Percentiles rank a stretch among this genome's conserved stretches.
Conservation (phyloP, 2,113 vertebrate genomes). For the Macheiramphus alcinus region DNA sequence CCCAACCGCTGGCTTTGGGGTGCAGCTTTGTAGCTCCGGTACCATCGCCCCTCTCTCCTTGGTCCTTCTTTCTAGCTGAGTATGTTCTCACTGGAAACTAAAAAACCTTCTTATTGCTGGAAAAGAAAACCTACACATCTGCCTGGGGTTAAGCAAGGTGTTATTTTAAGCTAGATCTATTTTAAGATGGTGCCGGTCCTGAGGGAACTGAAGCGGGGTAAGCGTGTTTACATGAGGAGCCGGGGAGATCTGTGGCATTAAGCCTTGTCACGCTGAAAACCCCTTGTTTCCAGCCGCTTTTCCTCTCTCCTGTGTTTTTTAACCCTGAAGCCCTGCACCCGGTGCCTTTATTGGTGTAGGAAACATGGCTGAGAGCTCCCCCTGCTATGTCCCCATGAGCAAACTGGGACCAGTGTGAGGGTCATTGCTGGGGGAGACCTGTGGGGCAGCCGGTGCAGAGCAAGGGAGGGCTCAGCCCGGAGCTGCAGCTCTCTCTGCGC, state of each 20-base stretch:
- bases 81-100: neutral
- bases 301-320: neutral
- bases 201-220: neutral
- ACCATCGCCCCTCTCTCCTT: neutral
- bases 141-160: neutral
- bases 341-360: accelerated
- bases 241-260: neutral
- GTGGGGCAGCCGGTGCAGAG: accelerated
- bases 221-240: neutral
- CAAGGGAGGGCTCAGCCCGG: neutral
- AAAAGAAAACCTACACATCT: neutral
- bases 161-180: slow-evolving; percentile 17
- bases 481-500: neutral
- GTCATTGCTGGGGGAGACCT: neutral
- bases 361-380: neutral
- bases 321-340: accelerated
- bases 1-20: accelerated
- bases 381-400: accelerated
- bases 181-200: neutral
- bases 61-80: neutral
- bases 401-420: neutral
- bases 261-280: neutral
- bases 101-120: neutral
- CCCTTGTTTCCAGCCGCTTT: neutral
- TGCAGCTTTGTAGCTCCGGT: neutral